Evolutionary conservation across 2,797 vertebrate genomes (phyloP).

Genomic region (Cuniculus paca): DNA sequence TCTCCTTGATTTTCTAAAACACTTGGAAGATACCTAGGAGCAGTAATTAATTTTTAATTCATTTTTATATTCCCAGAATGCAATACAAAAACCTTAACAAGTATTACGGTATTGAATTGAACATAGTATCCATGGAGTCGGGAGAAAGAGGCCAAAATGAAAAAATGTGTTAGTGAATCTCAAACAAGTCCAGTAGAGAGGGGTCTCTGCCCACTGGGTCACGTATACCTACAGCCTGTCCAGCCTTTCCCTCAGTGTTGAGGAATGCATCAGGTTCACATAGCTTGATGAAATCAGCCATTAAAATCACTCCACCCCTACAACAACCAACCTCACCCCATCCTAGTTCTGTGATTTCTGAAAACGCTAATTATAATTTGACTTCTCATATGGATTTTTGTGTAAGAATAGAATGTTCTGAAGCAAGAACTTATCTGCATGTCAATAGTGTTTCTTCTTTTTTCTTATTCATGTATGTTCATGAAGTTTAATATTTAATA

Average conservation of each 20-base stretch:
- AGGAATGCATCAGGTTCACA: neutral
- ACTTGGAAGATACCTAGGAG: neutral
- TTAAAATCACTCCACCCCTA: neutral
- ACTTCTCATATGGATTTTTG: neutral
- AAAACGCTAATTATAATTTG: slow-evolving; percentile 14
- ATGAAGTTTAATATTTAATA: neutral
- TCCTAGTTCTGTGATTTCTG: neutral
- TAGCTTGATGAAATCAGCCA: neutral
- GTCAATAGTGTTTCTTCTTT: neutral
- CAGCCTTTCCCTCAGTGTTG: neutral
- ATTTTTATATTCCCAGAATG: neutral
- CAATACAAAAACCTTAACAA: neutral
- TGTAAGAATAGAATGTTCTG: slow-evolving; percentile 17
- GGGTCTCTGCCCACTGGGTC: neutral
- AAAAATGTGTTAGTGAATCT: neutral
- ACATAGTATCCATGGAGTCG: neutral
- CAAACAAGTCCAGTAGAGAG: neutral
- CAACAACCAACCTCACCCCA: neutral
- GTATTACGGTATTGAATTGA: neutral
- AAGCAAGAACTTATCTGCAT: neutral
- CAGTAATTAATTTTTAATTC: neutral
- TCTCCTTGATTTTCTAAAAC: neutral
- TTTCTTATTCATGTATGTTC: neutral
- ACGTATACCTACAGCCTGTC: neutral
- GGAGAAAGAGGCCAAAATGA: neutral